phyloP scores from a whole-genome alignment of 1,140 invertebrate species.

The Atopsyche davidsoni region DNA sequence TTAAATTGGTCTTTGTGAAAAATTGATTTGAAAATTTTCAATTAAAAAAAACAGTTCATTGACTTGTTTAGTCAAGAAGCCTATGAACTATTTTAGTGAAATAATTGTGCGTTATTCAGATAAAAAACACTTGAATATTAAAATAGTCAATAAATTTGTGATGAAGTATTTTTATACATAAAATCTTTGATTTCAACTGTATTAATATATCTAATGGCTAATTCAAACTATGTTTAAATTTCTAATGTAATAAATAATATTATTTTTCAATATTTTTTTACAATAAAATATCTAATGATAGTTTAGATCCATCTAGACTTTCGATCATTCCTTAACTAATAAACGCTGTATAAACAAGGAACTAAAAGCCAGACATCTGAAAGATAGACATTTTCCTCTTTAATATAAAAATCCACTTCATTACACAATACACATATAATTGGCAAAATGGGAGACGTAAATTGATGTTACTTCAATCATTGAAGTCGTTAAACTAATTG shows the following conservation, averaged over 20 bases:
- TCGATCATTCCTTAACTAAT: background rate
- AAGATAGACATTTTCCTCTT: constrained; percentile 5
- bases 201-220: background rate
- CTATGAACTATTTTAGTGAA: too few relatives aligned
- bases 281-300: background rate
- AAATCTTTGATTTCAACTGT: background rate
- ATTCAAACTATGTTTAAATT: background rate
- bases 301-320: too few relatives aligned
- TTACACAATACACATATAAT: constrained; percentile 29
- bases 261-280: background rate
- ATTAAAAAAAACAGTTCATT: too few relatives aligned
- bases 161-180: background rate
- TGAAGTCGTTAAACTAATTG: constrained; percentile 10
- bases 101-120: too few relatives aligned
- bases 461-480: constrained; percentile 9
- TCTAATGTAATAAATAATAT: background rate
- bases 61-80: too few relatives aligned
- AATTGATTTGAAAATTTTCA: too few relatives aligned
- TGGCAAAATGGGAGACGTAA: constrained; percentile 29
- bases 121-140: too few relatives aligned
- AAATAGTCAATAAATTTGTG: background rate
- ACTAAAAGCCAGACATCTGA: background rate
- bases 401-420: constrained; percentile 12
- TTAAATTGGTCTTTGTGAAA: too few relatives aligned
- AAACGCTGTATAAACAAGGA: background rate